Conservation (phyloP, 2,888 invertebrate species). For the Nesidiocoris tenuis region DNA sequence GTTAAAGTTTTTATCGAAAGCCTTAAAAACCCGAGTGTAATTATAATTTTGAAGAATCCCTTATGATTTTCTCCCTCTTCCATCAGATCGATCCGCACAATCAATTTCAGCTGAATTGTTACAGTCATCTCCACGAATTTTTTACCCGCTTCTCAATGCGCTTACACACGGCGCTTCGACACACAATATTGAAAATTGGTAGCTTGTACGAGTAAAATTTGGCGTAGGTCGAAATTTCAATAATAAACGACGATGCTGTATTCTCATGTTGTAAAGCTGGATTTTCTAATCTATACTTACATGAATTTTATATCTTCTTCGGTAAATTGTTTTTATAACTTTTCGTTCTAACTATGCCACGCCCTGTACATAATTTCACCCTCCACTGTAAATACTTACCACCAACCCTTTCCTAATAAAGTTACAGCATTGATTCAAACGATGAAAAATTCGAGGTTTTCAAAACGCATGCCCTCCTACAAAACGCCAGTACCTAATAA, state of each 20-base stretch:
- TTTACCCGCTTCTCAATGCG: background rate
- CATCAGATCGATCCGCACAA: too few species aligned
- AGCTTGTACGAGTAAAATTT: background rate
- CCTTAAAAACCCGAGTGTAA: too few species aligned
- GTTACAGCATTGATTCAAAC: constrained; percentile 46
- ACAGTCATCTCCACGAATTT: background rate
- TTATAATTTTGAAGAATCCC: too few species aligned
- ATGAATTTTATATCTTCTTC: background rate
- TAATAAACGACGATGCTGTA: background rate
- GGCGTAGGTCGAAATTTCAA: background rate
- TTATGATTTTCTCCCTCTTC: too few species aligned
- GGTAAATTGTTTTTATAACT: background rate
- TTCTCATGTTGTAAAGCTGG: background rate
- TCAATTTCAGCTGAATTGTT: too few species aligned
- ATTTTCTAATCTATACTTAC: background rate
- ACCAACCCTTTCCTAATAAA: constrained; percentile 48
- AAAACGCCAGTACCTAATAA: background rate
- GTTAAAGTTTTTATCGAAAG: too few species aligned
- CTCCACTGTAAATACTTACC: constrained; percentile 38
- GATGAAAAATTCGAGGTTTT: background rate
- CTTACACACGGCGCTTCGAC: background rate
- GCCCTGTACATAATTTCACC: constrained; percentile 45
- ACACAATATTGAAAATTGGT: background rate
- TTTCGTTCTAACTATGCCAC: background rate
- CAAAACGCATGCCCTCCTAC: constrained; percentile 34